Evolutionary conservation across 1,140 invertebrate species (phyloP).

Genomic region (Brachionus plicatilis): DNA sequence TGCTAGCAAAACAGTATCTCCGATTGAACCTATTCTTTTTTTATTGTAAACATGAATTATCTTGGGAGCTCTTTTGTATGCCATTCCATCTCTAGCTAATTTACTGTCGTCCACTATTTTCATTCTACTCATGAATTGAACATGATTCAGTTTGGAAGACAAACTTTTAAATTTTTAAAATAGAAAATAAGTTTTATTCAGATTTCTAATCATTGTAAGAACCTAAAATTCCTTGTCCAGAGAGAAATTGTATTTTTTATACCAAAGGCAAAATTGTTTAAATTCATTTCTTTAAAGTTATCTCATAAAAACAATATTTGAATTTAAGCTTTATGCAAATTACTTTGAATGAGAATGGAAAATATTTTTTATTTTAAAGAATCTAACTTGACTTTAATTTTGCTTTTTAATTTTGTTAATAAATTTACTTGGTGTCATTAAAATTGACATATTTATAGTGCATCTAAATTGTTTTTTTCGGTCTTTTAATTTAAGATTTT

Average conservation of each 20-base stretch:
- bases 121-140: constrained; percentile 31
- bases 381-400: too few species aligned
- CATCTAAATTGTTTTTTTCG: too few species aligned
- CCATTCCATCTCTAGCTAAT: constrained; percentile 35
- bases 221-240: not conserved
- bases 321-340: not conserved
- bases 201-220: too few species aligned
- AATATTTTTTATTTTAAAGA: too few species aligned
- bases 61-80: constrained; percentile 56
- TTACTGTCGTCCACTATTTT: constrained; percentile 36
- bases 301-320: not conserved
- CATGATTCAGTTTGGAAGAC: constrained; percentile 2
- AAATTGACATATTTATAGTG: too few species aligned
- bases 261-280: not conserved
- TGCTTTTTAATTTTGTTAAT: too few species aligned
- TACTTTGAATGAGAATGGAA: not conserved
- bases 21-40: constrained; percentile 67
- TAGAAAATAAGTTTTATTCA: not conserved
- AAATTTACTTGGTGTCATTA: too few species aligned
- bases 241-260: not conserved
- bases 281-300: not conserved
- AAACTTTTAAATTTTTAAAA: not conserved
- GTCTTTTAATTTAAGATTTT: too few species aligned
- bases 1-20: constrained; percentile 77
- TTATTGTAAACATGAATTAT: constrained; percentile 59